Percentiles rank a stretch among this genome's conserved stretches.
Conservation (phyloP, 2,888 invertebrate species). For the Thecophora atra region DNA sequence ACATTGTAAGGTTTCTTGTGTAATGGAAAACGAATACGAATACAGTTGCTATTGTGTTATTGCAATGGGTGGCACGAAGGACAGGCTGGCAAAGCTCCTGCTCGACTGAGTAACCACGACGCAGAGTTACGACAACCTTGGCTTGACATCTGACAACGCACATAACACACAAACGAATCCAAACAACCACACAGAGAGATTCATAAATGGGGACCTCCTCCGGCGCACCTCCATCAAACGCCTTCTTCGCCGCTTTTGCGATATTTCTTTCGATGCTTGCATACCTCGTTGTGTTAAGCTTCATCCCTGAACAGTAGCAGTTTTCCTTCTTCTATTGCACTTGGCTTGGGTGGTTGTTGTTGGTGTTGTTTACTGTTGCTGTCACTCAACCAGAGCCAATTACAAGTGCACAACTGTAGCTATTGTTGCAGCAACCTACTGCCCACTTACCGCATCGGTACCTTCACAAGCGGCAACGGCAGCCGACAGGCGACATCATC, state of each 20-base stretch:
- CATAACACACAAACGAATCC: background rate
- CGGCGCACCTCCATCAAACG: background rate
- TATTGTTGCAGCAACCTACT: background rate
- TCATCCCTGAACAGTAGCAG: background rate
- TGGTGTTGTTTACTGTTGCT: background rate
- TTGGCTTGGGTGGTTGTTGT: background rate
- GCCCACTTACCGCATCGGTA: background rate
- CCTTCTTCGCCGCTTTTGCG: background rate
- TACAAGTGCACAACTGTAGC: background rate
- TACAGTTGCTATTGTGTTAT: background rate
- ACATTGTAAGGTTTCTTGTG: background rate
- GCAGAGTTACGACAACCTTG: background rate
- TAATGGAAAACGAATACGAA: background rate
- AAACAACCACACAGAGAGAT: background rate
- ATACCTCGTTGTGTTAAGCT: background rate
- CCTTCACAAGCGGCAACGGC: background rate
- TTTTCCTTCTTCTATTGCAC: background rate
- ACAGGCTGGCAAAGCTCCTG: background rate
- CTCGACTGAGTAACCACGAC: background rate
- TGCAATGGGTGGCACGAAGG: background rate
- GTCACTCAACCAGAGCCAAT: slow-evolving; percentile 5
- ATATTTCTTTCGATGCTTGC: background rate
- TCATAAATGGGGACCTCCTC: background rate
- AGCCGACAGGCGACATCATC: background rate
- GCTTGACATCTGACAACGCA: slow-evolving; percentile 11